A percentile compares a stretch with the other conserved stretches of the same genome.
These are phyloP conservation scores for Xestoiulus laeticollis DNA, from an alignment of 2,888 invertebrate genomes.

Conservation along the genomic window DNA sequence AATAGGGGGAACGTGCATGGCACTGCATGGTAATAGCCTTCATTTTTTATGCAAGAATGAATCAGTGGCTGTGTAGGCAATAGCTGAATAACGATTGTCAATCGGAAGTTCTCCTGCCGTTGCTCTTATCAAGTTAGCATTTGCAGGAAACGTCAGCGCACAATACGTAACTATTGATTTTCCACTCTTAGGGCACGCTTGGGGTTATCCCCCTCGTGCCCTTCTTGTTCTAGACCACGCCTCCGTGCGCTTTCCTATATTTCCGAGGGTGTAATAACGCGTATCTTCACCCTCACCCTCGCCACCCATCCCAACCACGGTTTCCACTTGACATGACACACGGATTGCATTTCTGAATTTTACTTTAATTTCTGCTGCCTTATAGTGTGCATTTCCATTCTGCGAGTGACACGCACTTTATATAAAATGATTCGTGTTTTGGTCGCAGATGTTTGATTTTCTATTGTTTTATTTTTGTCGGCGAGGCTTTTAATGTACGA, in stretches of 20 bases:
- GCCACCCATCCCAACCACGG: constrained; percentile 7
- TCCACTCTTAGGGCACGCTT: constrained; percentile 10
- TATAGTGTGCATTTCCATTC: constrained; percentile 34
- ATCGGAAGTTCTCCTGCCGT: constrained; percentile 40
- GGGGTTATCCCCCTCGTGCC: constrained; percentile 32
- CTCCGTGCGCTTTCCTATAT: not conserved
- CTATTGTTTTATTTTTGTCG: constrained; percentile 35
- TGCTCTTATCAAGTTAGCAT: constrained; percentile 41
- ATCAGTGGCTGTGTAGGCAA: constrained; percentile 39
- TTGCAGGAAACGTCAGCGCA: constrained; percentile 28
- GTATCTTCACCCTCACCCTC: not conserved
- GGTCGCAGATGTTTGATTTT: constrained; percentile 43
- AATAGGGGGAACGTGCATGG: constrained; percentile 29
- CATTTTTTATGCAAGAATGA: constrained; percentile 39
- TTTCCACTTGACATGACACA: constrained; percentile 43
- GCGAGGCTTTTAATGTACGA: constrained; percentile 21
- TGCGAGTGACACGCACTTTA: constrained; percentile 41
- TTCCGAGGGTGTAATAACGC: not conserved
- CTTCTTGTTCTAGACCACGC: not conserved
- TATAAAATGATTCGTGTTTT: constrained; percentile 31
- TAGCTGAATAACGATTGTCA: constrained; percentile 41
- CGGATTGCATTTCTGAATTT: constrained; percentile 30
- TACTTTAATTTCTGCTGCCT: constrained; percentile 43
- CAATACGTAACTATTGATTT: constrained; percentile 21
- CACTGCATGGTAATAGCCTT: constrained; percentile 36